Conservation (phyloP, 2,113 vertebrate species). For the Polyodon spathula region DNA sequence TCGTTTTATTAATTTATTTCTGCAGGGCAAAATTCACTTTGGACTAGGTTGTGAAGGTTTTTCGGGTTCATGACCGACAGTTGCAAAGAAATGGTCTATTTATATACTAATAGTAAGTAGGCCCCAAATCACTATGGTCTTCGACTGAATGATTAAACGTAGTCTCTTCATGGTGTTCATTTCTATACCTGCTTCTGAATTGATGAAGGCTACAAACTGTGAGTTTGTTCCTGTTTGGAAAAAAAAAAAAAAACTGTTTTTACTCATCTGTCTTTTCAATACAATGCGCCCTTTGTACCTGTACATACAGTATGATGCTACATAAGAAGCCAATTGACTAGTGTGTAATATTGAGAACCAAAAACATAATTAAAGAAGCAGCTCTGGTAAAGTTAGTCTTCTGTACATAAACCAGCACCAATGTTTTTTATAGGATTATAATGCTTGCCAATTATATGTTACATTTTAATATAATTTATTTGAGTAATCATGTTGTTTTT, state of each 20-base stretch:
- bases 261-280: conserved; percentile 48
- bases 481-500: too few species aligned
- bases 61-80: conserved; percentile 72
- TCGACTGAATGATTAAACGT: conserved; percentile 76
- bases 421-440: too few species aligned
- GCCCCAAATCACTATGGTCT: conserved; percentile 77
- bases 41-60: conserved; percentile 64
- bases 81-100: conserved; percentile 75
- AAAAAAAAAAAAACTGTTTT: conserved; percentile 50
- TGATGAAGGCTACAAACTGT: conserved; percentile 55
- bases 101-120: conserved; percentile 77
- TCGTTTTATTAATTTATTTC: conserved; percentile 84
- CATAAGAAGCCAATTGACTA: conserved; percentile 9
- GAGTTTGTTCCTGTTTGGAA: conserved; percentile 61
- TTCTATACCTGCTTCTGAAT: conserved; percentile 53
- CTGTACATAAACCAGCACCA: background rate
- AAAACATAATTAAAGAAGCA: conserved; percentile 1
- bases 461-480: too few species aligned
- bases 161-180: conserved; percentile 69
- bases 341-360: conserved; percentile 12
- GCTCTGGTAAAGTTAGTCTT: background rate
- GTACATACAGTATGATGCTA: conserved; percentile 6
- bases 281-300: conserved; percentile 4
- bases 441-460: too few species aligned
- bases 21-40: conserved; percentile 73